Evolutionary conservation across 2,113 vertebrate species (phyloP).

Genomic region (Natator depressus): DNA sequence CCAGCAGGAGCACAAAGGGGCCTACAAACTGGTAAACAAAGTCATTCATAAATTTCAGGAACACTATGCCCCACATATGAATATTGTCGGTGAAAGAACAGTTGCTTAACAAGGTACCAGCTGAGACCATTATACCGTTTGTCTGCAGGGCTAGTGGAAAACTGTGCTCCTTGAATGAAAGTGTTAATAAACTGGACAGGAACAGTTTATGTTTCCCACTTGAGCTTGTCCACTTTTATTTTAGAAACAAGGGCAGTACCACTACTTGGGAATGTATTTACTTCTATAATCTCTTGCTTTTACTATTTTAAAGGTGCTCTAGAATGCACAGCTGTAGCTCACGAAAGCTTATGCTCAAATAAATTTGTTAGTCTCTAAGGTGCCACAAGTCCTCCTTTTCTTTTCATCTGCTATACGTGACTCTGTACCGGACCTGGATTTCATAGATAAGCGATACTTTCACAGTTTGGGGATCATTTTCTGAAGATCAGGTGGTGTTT

Average conservation of each 20-base stretch:
- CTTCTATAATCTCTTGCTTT: not conserved
- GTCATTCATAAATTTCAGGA: not conserved
- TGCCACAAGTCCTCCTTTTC: too few species aligned
- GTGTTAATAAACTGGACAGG: not conserved
- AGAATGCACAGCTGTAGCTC: not conserved
- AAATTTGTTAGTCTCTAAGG: too few species aligned
- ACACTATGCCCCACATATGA: not conserved
- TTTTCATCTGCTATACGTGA: not conserved
- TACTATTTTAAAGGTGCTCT: not conserved
- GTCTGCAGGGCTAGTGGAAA: not conserved
- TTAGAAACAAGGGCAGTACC: not conserved
- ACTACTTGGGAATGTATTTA: not conserved
- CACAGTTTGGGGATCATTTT: not conserved
- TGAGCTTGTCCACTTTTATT: constrained; percentile 25
- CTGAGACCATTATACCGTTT: not conserved
- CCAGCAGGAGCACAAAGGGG: not conserved
- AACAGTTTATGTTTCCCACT: not conserved
- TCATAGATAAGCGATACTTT: not conserved
- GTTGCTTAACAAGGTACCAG: not conserved
- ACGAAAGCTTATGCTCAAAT: too few species aligned
- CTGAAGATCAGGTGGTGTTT: not conserved
- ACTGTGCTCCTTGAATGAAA: constrained; percentile 5
- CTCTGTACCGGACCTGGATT: fast-evolving
- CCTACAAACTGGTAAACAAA: not conserved
- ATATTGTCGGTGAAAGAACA: not conserved